Conservation (phyloP, 2,888 invertebrate genomes). For the Drosophila koepferae region DNA sequence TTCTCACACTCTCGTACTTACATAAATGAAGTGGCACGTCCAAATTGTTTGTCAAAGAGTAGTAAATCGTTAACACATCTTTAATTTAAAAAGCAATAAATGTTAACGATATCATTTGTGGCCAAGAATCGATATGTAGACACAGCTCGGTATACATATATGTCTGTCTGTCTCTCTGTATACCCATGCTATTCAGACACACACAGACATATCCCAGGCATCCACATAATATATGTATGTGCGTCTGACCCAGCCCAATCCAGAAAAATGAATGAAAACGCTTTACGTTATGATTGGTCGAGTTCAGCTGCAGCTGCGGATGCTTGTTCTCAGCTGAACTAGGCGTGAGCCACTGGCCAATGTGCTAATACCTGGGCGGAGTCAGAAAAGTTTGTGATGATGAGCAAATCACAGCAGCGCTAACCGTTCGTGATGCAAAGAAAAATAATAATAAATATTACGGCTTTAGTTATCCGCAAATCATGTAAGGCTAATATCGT, state of each 20-base stretch:
- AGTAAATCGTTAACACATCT: constrained; percentile 44
- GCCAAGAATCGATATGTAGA: background rate
- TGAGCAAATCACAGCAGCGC: constrained; percentile 23
- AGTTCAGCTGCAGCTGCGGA: constrained; percentile 15
- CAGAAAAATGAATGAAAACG: constrained; percentile 19
- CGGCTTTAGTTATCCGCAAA: constrained; percentile 29
- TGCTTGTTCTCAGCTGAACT: constrained; percentile 32
- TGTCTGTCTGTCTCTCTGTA: background rate
- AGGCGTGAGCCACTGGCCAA: constrained; percentile 13
- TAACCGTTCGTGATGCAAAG: constrained; percentile 13
- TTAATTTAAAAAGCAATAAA: constrained; percentile 29
- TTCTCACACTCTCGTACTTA: constrained; percentile 15
- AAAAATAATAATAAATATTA: constrained; percentile 11
- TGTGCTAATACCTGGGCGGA: constrained; percentile 72
- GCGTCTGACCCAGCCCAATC: constrained; percentile 9
- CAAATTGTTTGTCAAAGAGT: constrained; percentile 26
- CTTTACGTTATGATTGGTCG: constrained; percentile 37
- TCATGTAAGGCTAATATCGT: constrained; percentile 23
- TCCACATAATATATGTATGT: background rate
- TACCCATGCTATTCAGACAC: background rate
- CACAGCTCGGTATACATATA: background rate
- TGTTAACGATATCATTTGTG: constrained; percentile 22
- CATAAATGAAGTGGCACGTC: constrained; percentile 27
- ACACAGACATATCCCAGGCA: background rate
- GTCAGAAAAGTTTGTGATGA: constrained; percentile 37